A percentile compares a stretch with the other conserved stretches of the same genome.
phyloP scores from a whole-genome alignment of 2,113 vertebrate species.

The Pelusios castaneus region DNA sequence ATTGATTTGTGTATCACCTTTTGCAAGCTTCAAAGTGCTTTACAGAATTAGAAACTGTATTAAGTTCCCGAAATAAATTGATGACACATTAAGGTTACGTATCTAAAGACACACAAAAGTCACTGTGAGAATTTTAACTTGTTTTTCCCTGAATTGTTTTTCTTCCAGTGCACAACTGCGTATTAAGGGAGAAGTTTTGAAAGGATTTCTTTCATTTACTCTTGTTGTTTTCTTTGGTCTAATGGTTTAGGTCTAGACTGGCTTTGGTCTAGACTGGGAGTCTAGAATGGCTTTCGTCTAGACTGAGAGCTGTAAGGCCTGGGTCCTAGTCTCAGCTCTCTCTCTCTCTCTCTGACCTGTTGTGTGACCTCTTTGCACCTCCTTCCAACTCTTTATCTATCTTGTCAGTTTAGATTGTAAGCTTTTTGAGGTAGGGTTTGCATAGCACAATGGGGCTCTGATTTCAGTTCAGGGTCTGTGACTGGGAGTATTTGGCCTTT shows the following conservation, averaged over 20 bases:
- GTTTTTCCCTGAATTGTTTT: slow-evolving; percentile 42
- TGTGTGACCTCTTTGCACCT: neutral
- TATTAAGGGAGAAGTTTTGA: slow-evolving; percentile 2
- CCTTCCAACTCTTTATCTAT: neutral
- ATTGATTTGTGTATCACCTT: slow-evolving; percentile 36
- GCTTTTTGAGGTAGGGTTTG: slow-evolving; percentile 12
- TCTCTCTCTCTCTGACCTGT: neutral
- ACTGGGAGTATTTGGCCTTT: neutral
- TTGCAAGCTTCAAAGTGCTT: neutral
- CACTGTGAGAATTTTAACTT: slow-evolving; percentile 42
- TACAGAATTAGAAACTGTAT: neutral
- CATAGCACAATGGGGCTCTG: neutral
- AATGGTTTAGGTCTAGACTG: too few species aligned
- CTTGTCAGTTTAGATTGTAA: neutral
- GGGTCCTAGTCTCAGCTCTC: neutral
- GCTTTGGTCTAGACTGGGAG: too few species aligned
- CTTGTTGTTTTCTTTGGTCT: neutral
- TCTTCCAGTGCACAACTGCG: neutral
- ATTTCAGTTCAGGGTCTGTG: neutral
- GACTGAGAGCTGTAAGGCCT: neutral
- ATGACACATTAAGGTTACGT: slow-evolving; percentile 26
- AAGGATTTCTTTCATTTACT: neutral
- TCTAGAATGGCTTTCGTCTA: too few species aligned
- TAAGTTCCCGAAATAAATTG: slow-evolving; percentile 58
- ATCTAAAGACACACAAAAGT: slow-evolving; percentile 33